Conservation (phyloP, 2,888 invertebrate genomes). For the Aphelenchoides bicaudatus region DNA sequence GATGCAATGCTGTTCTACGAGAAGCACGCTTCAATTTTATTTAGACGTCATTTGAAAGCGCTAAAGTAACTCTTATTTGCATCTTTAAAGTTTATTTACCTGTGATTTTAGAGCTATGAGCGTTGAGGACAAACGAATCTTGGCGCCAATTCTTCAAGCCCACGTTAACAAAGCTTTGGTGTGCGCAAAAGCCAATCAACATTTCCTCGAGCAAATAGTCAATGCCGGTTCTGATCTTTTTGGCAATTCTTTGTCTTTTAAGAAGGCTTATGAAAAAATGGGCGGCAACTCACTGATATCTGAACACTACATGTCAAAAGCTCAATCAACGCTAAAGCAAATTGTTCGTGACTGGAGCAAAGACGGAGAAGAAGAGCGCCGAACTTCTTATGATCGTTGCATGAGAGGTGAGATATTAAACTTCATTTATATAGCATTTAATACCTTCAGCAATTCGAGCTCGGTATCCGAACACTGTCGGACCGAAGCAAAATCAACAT, state of each 20-base stretch:
- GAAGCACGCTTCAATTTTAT: slow-evolving; percentile 30
- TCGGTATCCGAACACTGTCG: too few relatives aligned
- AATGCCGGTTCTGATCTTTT: background rate
- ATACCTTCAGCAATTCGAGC: background rate
- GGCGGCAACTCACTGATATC: slow-evolving; percentile 29
- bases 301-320: slow-evolving; percentile 71
- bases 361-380: slow-evolving; percentile 59
- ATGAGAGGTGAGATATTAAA: slow-evolving; percentile 72
- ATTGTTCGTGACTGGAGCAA: slow-evolving; percentile 94
- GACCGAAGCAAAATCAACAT: slow-evolving; percentile 65
- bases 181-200: slow-evolving; percentile 22
- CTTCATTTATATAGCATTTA: background rate
- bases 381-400: slow-evolving; percentile 78
- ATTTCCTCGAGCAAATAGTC: slow-evolving; percentile 15
- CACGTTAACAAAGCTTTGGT: slow-evolving; percentile 15
- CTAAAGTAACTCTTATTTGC: slow-evolving; percentile 18
- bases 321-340: slow-evolving; percentile 88
- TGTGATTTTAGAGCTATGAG: slow-evolving; percentile 9
- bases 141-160: background rate
- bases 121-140: background rate
- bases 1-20: slow-evolving; percentile 50
- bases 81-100: slow-evolving; percentile 18
- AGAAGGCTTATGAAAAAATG: slow-evolving; percentile 28
- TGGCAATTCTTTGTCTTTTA: slow-evolving; percentile 1
- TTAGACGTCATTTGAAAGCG: slow-evolving; percentile 30